These are phyloP conservation scores for Ellobium chinense DNA, from an alignment of 2,888 invertebrate species.

Conservation along the genomic window DNA sequence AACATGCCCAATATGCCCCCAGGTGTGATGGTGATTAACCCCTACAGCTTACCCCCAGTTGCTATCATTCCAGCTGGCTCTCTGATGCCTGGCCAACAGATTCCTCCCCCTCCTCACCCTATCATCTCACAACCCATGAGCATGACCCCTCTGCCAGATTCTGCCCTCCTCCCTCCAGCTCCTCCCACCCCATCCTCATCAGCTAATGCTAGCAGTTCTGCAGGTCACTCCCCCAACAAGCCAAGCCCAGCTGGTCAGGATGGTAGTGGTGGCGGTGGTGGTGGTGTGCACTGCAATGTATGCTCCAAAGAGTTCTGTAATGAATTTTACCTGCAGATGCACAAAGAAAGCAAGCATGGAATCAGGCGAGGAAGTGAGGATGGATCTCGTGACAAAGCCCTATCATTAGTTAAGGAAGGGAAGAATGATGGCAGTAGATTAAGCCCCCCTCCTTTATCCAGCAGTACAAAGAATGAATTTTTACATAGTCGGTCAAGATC, in stretches of 20 bases:
- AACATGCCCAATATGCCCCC: slow-evolving; percentile 64
- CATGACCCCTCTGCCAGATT: slow-evolving; percentile 56
- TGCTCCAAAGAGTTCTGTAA: slow-evolving; percentile 84
- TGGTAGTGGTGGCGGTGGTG: slow-evolving; percentile 78
- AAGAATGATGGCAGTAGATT: slow-evolving; percentile 58
- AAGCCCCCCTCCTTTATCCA: slow-evolving; percentile 45
- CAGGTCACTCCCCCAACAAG: slow-evolving; percentile 44
- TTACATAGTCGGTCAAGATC: neutral
- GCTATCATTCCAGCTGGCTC: slow-evolving; percentile 70
- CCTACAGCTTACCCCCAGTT: slow-evolving; percentile 75
- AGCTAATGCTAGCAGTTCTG: slow-evolving; percentile 45
- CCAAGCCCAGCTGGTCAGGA: slow-evolving; percentile 65
- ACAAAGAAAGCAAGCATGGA: slow-evolving; percentile 78
- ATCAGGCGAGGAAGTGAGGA: slow-evolving; percentile 63
- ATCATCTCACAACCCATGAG: slow-evolving; percentile 66
- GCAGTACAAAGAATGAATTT: neutral
- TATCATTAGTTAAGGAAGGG: slow-evolving; percentile 51
- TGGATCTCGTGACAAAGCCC: slow-evolving; percentile 46
- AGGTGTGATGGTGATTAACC: slow-evolving; percentile 78
- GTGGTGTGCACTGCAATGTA: slow-evolving; percentile 95
- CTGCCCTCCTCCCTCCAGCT: slow-evolving; percentile 51
- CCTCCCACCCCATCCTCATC: slow-evolving; percentile 39
- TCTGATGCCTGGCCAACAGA: slow-evolving; percentile 56
- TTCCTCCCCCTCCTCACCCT: slow-evolving; percentile 58
- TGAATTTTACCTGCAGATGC: slow-evolving; percentile 76